Evolutionary conservation across 2,113 vertebrate genomes (phyloP).

Genomic region (Tragelaphus strepsiceros): DNA sequence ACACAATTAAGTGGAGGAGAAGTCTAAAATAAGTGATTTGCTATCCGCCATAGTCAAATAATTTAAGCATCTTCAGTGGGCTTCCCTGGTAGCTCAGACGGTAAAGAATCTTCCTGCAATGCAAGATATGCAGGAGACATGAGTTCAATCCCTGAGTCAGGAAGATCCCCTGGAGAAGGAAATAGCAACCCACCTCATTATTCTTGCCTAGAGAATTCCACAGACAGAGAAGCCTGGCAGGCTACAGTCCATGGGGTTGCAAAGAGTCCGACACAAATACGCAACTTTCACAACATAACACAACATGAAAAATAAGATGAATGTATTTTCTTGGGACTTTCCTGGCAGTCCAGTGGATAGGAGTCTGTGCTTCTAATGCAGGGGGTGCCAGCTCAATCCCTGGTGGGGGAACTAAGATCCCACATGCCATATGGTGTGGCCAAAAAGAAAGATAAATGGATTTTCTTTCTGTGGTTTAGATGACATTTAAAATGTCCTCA

Average conservation of each 20-base stretch:
- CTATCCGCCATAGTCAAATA: neutral
- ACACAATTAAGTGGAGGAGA: neutral
- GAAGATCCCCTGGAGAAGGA: neutral
- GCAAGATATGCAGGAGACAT: neutral
- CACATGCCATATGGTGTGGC: neutral
- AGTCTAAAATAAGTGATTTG: neutral
- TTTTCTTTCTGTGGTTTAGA: neutral
- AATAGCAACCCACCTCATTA: neutral
- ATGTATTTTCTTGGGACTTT: neutral
- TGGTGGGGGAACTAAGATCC: neutral
- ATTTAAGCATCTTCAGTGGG: neutral
- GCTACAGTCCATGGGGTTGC: neutral
- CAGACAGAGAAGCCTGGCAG: neutral
- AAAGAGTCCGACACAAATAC: neutral
- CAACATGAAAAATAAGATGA: neutral
- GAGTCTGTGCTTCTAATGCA: neutral
- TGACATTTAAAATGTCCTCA: neutral
- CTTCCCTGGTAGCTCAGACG: neutral
- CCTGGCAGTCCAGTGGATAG: neutral
- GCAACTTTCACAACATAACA: neutral
- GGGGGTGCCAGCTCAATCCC: neutral
- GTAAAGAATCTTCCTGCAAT: neutral
- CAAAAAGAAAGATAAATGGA: neutral
- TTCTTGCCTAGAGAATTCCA: neutral
- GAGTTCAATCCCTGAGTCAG: neutral